phyloP scores from a whole-genome alignment of 2,113 vertebrate species.

The Bothrops jararaca region DNA sequence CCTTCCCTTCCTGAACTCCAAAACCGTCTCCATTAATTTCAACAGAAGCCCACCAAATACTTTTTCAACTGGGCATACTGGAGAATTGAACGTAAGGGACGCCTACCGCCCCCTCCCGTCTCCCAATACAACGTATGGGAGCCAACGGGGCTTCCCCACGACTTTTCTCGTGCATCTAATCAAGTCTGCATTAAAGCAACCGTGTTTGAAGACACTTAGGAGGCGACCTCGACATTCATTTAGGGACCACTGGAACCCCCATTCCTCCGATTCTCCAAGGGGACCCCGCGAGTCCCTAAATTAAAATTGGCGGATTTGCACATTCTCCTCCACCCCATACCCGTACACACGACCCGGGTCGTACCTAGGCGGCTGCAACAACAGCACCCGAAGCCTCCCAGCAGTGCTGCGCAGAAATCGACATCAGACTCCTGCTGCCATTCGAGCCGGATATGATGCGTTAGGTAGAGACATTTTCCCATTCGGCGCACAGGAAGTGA shows the following conservation, averaged over 20 bases:
- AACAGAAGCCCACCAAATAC: background rate
- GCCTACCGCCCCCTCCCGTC: too few relatives aligned
- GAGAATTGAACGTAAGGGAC: background rate
- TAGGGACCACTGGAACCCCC: background rate
- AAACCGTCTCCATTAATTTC: background rate
- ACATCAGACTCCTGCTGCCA: constrained; percentile 4
- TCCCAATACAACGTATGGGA: background rate
- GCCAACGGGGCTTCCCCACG: background rate
- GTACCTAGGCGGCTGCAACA: background rate
- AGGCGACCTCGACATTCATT: background rate
- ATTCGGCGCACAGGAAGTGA: background rate
- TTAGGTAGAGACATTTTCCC: background rate
- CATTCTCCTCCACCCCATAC: too few relatives aligned
- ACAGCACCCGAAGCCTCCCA: too few relatives aligned
- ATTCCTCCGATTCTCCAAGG: background rate
- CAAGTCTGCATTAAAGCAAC: background rate
- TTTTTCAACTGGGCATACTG: background rate
- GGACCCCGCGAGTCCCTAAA: background rate
- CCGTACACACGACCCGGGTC: rapidly evolving
- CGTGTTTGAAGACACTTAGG: too few relatives aligned
- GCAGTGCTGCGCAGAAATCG: background rate
- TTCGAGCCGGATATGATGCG: background rate
- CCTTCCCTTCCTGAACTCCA: background rate
- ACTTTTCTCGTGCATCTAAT: background rate
- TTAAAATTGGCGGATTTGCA: background rate